Evolutionary conservation across 2,113 vertebrate genomes (phyloP), one percentile per base, ranked within the genome.

Genomic region (Pionites leucogaster): DNA sequence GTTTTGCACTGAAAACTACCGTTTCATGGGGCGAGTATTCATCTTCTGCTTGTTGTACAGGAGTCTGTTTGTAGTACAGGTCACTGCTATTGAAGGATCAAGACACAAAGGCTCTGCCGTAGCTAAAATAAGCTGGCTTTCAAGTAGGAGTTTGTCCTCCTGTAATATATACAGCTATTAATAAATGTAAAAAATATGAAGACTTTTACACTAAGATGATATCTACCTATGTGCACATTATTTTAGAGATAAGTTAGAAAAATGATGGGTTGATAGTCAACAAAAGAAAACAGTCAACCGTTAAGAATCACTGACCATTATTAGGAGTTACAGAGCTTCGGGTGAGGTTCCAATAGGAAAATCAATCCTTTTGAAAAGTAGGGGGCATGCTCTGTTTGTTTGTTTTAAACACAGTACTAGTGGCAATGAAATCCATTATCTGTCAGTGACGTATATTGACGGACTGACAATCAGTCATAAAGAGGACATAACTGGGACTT

Each of bases 31-130:
- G 68, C 98, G 98, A 11, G 99, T 99, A 94, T 99, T 99, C 99
- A 99, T 99, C 98, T 99, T 99, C 94, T 99, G 99, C 88, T 98
- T 99, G 97, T 99, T 99, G 97, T 99, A 99, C 19, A 99, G 98
- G 94, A 99, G 98, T 79, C 99, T 99, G 97, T 99, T 99, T 91
- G 99, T 98, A 90, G 99, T 99, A 96, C 99, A 99, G 44, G 99
- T 98, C 86, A 99, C 99, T 27, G 99, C 98, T 95, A 99, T 98
- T 62, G 99, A 99, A n/a, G 99, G 99, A 88, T 99, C 99, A 94
- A 99, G 98, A 98, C 99, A 99, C 95, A 99, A 97, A 79, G 99
- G 99, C 95, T 99, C 99, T 53, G 99, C 99, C 81, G 99, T 99
- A 81, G 99, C 99, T 94, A 99, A 97, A 95, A 99, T 99, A 95